phyloP scores from a whole-genome alignment of 2,113 vertebrate genomes.

The Pygoscelis adeliae region DNA sequence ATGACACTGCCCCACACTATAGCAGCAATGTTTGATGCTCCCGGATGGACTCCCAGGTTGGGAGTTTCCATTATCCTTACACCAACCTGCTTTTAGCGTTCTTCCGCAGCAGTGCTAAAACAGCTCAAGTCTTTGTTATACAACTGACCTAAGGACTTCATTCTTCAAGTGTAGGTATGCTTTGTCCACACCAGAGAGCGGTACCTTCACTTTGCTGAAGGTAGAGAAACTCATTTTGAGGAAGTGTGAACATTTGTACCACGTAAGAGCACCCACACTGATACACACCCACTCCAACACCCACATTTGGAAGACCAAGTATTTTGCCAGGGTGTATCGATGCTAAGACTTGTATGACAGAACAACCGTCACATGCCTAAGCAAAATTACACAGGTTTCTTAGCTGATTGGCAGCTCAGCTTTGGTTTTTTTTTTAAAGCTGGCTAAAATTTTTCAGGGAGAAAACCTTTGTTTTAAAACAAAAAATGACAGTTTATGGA shows the following conservation, averaged over 20 bases:
- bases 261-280: rapidly evolving
- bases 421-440: neutral
- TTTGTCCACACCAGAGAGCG: neutral
- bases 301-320: neutral
- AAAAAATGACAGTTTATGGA: constrained; percentile 11
- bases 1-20: neutral
- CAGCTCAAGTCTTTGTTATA: neutral
- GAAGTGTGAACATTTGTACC: neutral
- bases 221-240: neutral
- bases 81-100: neutral
- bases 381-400: neutral
- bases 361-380: neutral
- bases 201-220: neutral
- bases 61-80: neutral
- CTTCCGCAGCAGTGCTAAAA: neutral
- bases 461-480: neutral
- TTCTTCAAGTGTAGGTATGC: neutral
- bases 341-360: neutral
- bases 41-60: neutral
- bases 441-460: neutral
- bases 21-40: neutral
- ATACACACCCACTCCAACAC: neutral
- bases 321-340: neutral
- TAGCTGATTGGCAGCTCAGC: neutral
- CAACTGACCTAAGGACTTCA: neutral